Evolutionary conservation across 2,888 invertebrate species (phyloP).

Genomic region (Sinopyrophorus schimmeli): DNA sequence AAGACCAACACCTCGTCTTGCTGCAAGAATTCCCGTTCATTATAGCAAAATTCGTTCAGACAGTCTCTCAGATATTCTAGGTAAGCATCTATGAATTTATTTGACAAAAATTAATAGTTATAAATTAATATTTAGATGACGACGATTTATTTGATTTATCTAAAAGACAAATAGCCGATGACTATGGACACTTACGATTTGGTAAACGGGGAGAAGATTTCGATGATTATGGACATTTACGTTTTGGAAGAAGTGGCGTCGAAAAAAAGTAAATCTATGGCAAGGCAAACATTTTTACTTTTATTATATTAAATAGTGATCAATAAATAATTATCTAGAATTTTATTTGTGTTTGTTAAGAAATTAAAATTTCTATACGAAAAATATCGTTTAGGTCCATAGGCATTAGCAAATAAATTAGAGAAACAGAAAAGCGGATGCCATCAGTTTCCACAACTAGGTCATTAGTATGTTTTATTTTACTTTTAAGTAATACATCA

Average conservation of each 20-base stretch:
- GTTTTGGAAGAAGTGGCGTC: constrained; percentile 66
- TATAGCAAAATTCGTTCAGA: constrained; percentile 43
- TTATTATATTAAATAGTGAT: too few species aligned
- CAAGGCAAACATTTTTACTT: too few species aligned
- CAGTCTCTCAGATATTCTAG: constrained; percentile 43
- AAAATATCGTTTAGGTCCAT: too few species aligned
- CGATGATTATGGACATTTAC: constrained; percentile 75
- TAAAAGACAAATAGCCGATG: constrained; percentile 60
- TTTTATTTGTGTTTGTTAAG: background rate
- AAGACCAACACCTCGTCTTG: constrained; percentile 38
- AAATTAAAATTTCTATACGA: background rate
- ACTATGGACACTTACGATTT: constrained; percentile 65
- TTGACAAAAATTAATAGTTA: background rate
- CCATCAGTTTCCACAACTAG: too few species aligned
- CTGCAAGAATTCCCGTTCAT: constrained; percentile 35
- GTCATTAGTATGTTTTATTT: constrained; percentile 27
- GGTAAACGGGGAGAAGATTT: constrained; percentile 68
- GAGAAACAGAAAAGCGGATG: too few species aligned
- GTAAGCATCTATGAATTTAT: constrained; percentile 33
- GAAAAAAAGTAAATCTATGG: constrained; percentile 35
- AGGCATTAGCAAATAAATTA: too few species aligned
- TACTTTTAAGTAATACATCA: constrained; percentile 17
- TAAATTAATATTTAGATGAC: constrained; percentile 47
- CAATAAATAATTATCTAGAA: too few species aligned
- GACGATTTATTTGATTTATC: constrained; percentile 56